Base-by-base conservation (phyloP, 2,113 vertebrate species). In the Ammodytes marinus region DNA sequence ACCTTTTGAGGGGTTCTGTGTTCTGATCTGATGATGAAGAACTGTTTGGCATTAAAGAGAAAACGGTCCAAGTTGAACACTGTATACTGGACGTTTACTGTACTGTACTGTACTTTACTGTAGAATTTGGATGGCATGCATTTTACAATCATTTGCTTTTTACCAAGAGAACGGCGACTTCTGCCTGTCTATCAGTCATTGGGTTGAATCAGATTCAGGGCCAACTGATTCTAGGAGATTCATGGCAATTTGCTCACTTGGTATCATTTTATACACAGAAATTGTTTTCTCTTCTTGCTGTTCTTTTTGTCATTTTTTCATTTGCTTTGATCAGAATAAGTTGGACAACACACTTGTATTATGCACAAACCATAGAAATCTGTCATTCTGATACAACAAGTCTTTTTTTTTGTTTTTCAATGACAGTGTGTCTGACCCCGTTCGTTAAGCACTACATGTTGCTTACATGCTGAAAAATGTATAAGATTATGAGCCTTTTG, bases 361-460 rank as follows among this genome's bases (percentile, higher is more conserved):
- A 95, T 94, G 93, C 94, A 94, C 93, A 95, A 95, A 96, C 91
- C 92, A 95, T 95, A 95, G 88, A 95, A 95, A 95, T 93, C 78
- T 87, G 72, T 93, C 89, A 86, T 93, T 93, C 85, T 86, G 87
- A 89, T 88, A 93, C 89, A 90, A 78, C 85, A 94, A 89, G 86
- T 93, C 91, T 95, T 92, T 88, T 91, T 93, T 92, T 87, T 75
- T 78, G 80, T 91, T 89, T 81, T 82, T 93, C 89, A 88, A 88
- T 90, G 73, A 91, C 84, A 73, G 77, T 89, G 88, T 87, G 86
- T 87, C 87, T 89, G 88, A 93, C 90, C 90, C 92, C 84, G 88
- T 91, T 92, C 79, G 79, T 87, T 89, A 92, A 93, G 93, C 90
- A 94, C 92, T 91, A 93, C 88, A 85, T 88, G 91, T 95, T 89